A percentile compares a stretch with the other conserved stretches of the same genome.
Conservation (phyloP, 2,797 vertebrate genomes). For the Glossophaga mutica region DNA sequence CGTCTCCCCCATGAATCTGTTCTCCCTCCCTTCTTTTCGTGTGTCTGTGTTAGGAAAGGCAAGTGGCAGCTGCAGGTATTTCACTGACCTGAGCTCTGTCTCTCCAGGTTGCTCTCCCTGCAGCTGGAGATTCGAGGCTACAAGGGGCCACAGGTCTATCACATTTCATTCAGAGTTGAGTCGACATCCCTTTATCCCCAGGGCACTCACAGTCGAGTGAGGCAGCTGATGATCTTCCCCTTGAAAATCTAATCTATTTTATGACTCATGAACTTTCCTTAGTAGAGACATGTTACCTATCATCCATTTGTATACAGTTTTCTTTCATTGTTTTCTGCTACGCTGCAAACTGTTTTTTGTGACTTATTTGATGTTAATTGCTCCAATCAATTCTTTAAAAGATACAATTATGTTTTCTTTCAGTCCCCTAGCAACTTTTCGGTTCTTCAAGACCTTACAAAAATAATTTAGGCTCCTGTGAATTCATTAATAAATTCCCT, state of each 20-base stretch:
- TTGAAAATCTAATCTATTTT: not conserved
- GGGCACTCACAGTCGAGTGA: not conserved
- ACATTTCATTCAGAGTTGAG: not conserved
- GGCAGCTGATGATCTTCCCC: not conserved
- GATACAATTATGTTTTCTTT: constrained; percentile 54
- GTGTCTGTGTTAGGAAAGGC: too few species aligned
- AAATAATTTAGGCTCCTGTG: constrained; percentile 27
- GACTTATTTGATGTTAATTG: constrained; percentile 56
- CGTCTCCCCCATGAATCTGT: not conserved
- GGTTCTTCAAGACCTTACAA: constrained; percentile 45
- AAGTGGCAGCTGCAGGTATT: too few species aligned
- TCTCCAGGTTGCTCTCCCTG: too few species aligned
- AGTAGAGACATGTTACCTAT: not conserved
- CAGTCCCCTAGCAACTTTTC: constrained; percentile 37
- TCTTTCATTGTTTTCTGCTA: constrained; percentile 5
- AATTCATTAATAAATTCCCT: constrained; percentile 58
- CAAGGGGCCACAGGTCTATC: not conserved
- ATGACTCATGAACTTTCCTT: not conserved
- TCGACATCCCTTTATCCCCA: not conserved
- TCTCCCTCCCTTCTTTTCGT: too few species aligned
- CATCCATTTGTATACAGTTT: not conserved
- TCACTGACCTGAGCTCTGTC: too few species aligned
- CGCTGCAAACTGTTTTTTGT: constrained; percentile 32
- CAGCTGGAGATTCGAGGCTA: too few species aligned
- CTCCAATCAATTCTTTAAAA: constrained; percentile 54